These are phyloP conservation scores for Antigone vipio DNA, from an alignment of 2,113 vertebrate genomes.

Conservation along the genomic window DNA sequence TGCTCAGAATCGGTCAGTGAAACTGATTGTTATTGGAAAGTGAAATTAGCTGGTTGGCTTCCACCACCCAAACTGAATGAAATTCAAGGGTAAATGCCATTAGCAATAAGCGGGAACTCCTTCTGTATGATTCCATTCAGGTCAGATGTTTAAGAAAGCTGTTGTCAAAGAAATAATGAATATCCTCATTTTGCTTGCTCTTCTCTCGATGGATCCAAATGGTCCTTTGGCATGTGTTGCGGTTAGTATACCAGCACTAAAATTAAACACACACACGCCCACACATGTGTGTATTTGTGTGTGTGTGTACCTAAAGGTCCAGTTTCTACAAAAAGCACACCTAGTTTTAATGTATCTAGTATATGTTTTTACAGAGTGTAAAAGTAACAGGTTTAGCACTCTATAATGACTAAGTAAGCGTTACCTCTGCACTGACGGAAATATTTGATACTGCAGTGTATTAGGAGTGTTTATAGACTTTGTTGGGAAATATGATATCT, in stretches of 20 bases:
- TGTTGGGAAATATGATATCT: background rate
- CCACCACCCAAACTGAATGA: background rate
- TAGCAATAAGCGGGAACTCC: background rate
- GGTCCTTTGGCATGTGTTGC: background rate
- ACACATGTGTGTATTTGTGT: rapidly evolving
- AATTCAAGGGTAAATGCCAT: background rate
- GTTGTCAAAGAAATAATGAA: background rate
- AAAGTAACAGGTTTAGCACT: background rate
- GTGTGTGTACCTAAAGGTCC: background rate
- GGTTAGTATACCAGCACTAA: background rate
- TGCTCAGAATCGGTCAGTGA: background rate
- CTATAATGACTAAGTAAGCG: background rate
- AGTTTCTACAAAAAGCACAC: background rate
- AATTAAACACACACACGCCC: background rate
- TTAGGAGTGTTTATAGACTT: background rate
- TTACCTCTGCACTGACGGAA: background rate
- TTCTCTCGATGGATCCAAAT: background rate
- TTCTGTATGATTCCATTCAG: background rate
- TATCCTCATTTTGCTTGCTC: background rate
- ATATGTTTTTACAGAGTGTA: background rate
- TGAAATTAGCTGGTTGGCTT: background rate
- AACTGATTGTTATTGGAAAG: background rate
- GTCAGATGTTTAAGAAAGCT: background rate
- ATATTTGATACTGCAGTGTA: background rate
- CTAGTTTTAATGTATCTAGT: background rate